Evolutionary conservation across 1,140 invertebrate species (phyloP).

Genomic region (Platyscapa corneri): DNA sequence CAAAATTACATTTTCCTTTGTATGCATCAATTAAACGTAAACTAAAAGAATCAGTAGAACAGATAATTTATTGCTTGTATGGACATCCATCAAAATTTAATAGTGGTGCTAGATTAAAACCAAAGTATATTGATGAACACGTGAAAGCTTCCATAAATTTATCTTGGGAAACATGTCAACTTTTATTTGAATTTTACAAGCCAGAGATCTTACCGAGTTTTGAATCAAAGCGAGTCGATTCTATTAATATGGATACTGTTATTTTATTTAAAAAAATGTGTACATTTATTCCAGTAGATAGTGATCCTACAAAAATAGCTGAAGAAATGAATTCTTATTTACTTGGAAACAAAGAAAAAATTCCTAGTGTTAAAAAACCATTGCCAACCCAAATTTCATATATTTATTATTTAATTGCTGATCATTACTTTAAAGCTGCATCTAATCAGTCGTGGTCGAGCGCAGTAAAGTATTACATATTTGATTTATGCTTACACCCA

Average conservation of each 20-base stretch:
- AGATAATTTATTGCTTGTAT: slow-evolving; percentile 92
- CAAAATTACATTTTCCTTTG: slow-evolving; percentile 78
- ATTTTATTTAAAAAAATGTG: slow-evolving; percentile 84
- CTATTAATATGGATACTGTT: slow-evolving; percentile 86
- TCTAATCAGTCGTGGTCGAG: slow-evolving; percentile 79
- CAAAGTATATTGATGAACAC: slow-evolving; percentile 86
- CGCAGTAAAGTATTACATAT: slow-evolving; percentile 87
- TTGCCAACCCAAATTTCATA: slow-evolving; percentile 78
- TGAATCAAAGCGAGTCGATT: slow-evolving; percentile 83
- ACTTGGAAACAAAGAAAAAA: slow-evolving; percentile 76
- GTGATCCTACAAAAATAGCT: slow-evolving; percentile 77
- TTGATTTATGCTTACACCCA: slow-evolving; percentile 88
- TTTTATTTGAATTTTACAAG: slow-evolving; percentile 89
- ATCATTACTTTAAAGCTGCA: slow-evolving; percentile 92
- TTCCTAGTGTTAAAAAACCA: slow-evolving; percentile 73
- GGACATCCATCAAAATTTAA: slow-evolving; percentile 80
- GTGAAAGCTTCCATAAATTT: slow-evolving; percentile 82
- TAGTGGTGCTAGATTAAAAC: slow-evolving; percentile 79
- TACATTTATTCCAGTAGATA: slow-evolving; percentile 81
- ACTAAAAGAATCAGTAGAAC: slow-evolving; percentile 86
- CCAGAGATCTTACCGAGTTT: slow-evolving; percentile 88
- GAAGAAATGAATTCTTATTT: slow-evolving; percentile 81
- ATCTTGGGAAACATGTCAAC: slow-evolving; percentile 85
- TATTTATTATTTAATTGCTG: slow-evolving; percentile 91
- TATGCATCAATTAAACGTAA: slow-evolving; percentile 73